Evolutionary conservation across 2,113 vertebrate genomes (phyloP).

Genomic region (Cavia aperea): DNA sequence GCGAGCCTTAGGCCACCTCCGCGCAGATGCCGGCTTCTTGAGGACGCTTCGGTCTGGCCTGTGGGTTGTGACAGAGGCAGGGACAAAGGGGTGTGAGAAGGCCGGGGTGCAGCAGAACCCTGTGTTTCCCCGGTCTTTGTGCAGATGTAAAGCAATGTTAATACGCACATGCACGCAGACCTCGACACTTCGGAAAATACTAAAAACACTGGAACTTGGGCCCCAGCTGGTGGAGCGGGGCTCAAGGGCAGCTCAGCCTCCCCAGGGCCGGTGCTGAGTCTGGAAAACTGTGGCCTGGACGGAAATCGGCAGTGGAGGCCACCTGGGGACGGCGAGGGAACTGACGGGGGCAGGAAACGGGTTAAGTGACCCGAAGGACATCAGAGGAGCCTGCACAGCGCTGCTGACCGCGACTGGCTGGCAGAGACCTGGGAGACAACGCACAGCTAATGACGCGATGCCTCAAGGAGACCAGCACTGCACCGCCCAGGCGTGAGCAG

Average conservation of each 20-base stretch:
- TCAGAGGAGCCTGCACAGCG: background rate
- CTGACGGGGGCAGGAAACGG: background rate
- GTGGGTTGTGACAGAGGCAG: too few relatives aligned
- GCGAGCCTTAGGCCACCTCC: too few relatives aligned
- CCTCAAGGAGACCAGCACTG: background rate
- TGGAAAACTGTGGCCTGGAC: background rate
- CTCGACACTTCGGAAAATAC: background rate
- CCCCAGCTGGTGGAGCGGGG: background rate
- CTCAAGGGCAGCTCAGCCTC: background rate
- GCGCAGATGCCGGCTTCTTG: too few relatives aligned
- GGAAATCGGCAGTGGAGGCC: background rate
- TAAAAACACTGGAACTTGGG: background rate
- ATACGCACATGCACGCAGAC: background rate
- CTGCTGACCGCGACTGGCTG: background rate
- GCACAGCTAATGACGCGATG: background rate
- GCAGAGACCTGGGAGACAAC: background rate
- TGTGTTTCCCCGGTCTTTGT: background rate
- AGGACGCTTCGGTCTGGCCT: background rate
- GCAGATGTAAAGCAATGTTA: background rate
- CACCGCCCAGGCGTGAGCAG: too few relatives aligned
- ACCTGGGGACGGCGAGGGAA: background rate
- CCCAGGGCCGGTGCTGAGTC: background rate
- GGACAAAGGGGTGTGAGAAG: background rate
- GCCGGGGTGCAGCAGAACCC: background rate
- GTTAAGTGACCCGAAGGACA: background rate